Percentiles rank a stretch among this genome's conserved stretches.
phyloP scores from a whole-genome alignment of 2,113 vertebrate genomes.

The Spea bombifrons region DNA sequence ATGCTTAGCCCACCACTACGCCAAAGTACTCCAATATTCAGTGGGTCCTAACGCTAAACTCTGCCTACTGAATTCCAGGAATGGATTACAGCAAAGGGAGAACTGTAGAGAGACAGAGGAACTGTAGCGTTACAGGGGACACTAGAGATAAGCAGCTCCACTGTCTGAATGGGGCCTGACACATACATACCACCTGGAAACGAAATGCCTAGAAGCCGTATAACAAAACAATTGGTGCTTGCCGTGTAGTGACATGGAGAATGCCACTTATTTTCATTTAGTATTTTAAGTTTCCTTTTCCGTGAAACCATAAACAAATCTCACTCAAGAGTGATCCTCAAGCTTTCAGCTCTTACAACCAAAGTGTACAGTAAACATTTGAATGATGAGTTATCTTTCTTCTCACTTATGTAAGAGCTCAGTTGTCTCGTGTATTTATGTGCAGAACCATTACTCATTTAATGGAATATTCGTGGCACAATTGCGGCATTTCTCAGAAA shows the following conservation, averaged over 20 bases:
- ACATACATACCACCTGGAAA: conserved; percentile 1
- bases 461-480: conserved; percentile 19
- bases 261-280: conserved; percentile 24
- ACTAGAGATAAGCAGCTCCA: neutral
- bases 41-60: no score
- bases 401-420: conserved; percentile 9
- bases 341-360: conserved; percentile 8
- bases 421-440: conserved; percentile 21
- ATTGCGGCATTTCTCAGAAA: conserved; percentile 6
- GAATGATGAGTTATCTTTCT: conserved; percentile 31
- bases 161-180: no score
- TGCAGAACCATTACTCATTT: conserved; percentile 28
- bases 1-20: no score
- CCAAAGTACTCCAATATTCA: no score
- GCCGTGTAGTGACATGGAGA: conserved; percentile 7
- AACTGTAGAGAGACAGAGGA: no score
- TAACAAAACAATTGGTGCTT: conserved; percentile 20
- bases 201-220: neutral
- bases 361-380: conserved; percentile 17
- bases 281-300: neutral
- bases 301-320: conserved; percentile 2
- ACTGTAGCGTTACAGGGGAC: neutral
- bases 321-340: conserved; percentile 4
- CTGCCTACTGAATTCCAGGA: no score
- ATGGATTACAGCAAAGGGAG: no score